These are phyloP conservation scores for Camponotus vicinus DNA, from an alignment of 1,140 invertebrate genomes.

Conservation along the genomic window DNA sequence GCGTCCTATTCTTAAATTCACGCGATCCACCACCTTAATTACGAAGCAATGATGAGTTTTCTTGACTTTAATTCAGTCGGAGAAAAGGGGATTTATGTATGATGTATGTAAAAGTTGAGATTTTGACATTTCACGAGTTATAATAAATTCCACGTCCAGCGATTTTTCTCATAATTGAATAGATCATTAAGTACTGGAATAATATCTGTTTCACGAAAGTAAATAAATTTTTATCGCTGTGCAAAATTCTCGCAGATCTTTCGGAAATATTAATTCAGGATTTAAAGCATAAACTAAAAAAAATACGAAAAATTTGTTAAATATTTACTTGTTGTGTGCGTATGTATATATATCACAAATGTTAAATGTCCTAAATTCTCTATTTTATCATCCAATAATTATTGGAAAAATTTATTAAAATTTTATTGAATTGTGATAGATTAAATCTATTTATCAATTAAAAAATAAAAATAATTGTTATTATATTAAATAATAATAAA, in stretches of 20 bases:
- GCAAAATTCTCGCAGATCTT: neutral
- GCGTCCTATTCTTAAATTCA: conserved; percentile 78
- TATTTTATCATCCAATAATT: neutral
- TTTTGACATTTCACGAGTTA: neutral
- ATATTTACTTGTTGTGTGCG: no score
- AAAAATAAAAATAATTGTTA: neutral
- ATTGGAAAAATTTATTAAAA: neutral
- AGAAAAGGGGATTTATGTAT: neutral
- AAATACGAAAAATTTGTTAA: conserved; percentile 1
- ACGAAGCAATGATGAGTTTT: conserved; percentile 60
- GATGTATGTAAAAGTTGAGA: neutral
- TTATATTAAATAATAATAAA: conserved; percentile 7
- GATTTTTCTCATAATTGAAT: neutral
- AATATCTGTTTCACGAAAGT: neutral
- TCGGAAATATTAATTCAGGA: neutral
- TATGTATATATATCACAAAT: neutral
- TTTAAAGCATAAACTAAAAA: neutral
- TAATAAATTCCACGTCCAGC: neutral
- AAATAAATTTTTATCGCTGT: neutral
- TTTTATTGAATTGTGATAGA: conserved; percentile 7
- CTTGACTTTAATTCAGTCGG: conserved; percentile 15
- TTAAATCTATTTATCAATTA: neutral
- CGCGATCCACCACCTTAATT: conserved; percentile 62
- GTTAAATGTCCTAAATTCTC: neutral
- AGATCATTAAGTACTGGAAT: neutral